Evolutionary conservation across 2,113 vertebrate species (phyloP), one percentile per base, ranked within the genome.

Genomic region (Kobus ellipsiprymnus): DNA sequence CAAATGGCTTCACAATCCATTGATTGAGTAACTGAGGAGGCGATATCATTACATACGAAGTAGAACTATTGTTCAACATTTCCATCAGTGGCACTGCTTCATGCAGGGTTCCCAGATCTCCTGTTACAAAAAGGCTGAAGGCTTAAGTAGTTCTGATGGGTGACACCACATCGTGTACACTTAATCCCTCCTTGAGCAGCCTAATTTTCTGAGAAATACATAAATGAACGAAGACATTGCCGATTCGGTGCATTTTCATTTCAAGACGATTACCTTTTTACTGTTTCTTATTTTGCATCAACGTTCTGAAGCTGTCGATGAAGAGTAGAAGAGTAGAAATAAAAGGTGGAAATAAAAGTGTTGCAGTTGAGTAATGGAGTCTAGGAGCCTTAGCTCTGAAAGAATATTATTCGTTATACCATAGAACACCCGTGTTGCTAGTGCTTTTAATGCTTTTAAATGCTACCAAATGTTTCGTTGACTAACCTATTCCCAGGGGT

Each of bases 181-280:
- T 60, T 87, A 93, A 84, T 95, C 82, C 55, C n/a, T 95, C 30
- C 88, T 55, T 87, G 71, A 93, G 52, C 46, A 81, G 27, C n/a
- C 46, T 59, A 36, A 11, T 95, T 82, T 88, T 95, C 62, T 90
- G 86, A 96, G 67, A 97, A 91, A 94, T 55, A 89, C 14, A 83
- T 82, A 96, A 94, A 77, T 59, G 85, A 83, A 64, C 19, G 36
- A 87, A 94, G 86, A 83, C 78, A 94, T 60, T 57, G 48, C 36
- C 67, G 44, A 29, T 89, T 90, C 25, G 83, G 19, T 96, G 57
- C n/a, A 55, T 93, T 97, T 98, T 96, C 67, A 94, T 91, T 97
- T 97, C 55, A 96, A 60, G 87, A 96, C 78, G 10, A 95, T 96
- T 93, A 50, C 7, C 33, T 91, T 93, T 96, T 98, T 95, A 91